Evolutionary conservation across 2,888 invertebrate species (phyloP).

Genomic region (Erannis defoliaria): DNA sequence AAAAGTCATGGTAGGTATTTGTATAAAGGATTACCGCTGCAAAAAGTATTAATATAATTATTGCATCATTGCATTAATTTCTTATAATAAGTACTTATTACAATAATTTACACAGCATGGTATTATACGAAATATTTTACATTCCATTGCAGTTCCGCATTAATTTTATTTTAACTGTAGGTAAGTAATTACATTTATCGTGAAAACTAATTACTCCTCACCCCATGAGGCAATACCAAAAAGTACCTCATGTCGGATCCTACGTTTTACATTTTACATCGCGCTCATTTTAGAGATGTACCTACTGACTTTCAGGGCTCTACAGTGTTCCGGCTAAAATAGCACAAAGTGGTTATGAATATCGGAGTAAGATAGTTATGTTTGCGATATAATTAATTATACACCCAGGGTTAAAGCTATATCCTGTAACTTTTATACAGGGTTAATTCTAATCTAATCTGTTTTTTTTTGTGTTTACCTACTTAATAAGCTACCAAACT

Average conservation of each 20-base stretch:
- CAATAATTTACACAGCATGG: not conserved
- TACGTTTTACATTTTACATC: constrained; percentile 14
- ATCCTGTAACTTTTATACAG: too few relatives aligned
- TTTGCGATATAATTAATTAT: too few relatives aligned
- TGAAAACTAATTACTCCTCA: constrained; percentile 57
- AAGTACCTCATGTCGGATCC: constrained; percentile 24
- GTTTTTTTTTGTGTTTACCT: too few relatives aligned
- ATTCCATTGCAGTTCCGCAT: constrained; percentile 15
- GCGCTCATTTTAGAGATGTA: constrained; percentile 13
- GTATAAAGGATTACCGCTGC: too few relatives aligned
- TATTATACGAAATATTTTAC: constrained; percentile 15
- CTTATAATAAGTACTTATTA: not conserved
- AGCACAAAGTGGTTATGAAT: too few relatives aligned
- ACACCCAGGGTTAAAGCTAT: too few relatives aligned
- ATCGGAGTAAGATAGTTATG: too few relatives aligned
- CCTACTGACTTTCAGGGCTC: not conserved
- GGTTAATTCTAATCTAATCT: too few relatives aligned
- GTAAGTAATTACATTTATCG: constrained; percentile 33
- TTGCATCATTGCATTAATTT: not conserved
- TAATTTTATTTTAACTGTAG: constrained; percentile 32
- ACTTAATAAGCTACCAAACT: too few relatives aligned
- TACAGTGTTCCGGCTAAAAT: too few relatives aligned
- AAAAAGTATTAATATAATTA: not conserved
- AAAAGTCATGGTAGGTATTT: too few relatives aligned
- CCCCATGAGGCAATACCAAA: constrained; percentile 45